phyloP scores from a whole-genome alignment of 1,140 invertebrate genomes.

The Neoseiulus cucumeris region DNA sequence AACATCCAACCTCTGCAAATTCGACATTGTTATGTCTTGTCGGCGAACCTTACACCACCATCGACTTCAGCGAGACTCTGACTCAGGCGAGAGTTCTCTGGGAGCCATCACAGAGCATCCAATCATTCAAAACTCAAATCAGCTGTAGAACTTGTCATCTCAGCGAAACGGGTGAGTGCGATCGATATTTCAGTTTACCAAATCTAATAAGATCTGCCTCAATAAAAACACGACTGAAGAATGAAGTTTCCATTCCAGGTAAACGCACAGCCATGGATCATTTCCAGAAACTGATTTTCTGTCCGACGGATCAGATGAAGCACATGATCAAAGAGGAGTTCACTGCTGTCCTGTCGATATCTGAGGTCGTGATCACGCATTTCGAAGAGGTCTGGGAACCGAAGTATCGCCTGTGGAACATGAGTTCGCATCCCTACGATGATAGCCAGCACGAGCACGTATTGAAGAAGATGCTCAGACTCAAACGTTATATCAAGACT shows the following conservation, averaged over 20 bases:
- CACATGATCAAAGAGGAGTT: not conserved
- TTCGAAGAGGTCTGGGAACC: constrained; percentile 1
- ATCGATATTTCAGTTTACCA: not conserved
- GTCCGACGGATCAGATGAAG: not conserved
- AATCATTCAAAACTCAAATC: not conserved
- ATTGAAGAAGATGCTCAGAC: not conserved
- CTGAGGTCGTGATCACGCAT: not conserved
- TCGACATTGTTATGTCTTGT: not conserved
- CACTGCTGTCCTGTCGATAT: not conserved
- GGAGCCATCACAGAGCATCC: constrained; percentile 1
- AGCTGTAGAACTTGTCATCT: not conserved
- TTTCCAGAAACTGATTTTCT: constrained; percentile 3
- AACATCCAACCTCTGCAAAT: not conserved
- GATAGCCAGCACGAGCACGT: constrained; percentile 1
- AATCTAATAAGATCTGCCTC: too few relatives aligned
- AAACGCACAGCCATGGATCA: not conserved
- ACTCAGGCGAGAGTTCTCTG: not conserved
- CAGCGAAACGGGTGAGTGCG: not conserved
- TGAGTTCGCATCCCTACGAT: constrained; percentile 3
- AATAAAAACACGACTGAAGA: too few relatives aligned
- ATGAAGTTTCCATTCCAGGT: not conserved
- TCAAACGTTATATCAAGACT: not conserved
- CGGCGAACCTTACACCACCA: not conserved
- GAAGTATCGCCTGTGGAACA: not conserved
- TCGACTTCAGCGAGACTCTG: not conserved